Conservation (phyloP, 2,888 invertebrate genomes). For the Allolobophora icterica region DNA sequence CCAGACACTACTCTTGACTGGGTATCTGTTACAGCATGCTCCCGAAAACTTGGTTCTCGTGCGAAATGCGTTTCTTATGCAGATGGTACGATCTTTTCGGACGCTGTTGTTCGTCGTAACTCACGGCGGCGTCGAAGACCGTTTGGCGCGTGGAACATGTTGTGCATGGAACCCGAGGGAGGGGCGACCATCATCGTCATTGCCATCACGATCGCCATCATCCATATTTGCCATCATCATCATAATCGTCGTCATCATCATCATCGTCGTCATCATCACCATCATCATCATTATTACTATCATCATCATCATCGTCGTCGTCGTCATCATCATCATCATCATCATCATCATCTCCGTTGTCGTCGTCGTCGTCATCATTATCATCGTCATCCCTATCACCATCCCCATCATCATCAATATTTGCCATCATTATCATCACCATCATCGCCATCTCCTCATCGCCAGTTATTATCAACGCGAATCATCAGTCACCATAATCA, state of each 20-base stretch:
- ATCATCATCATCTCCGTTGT: conserved; percentile 24
- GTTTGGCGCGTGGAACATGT: background rate
- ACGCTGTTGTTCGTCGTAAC: background rate
- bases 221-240: no score
- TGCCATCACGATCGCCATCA: background rate
- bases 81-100: background rate
- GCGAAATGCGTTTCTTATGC: background rate
- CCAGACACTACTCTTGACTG: background rate
- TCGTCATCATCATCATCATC: background rate
- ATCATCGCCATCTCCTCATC: background rate
- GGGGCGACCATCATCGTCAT: background rate
- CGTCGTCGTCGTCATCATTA: conserved; percentile 34
- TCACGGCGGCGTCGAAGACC: background rate
- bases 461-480: no score
- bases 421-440: background rate
- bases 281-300: background rate
- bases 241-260: background rate
- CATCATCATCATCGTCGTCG: background rate
- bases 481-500: no score
- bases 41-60: background rate
- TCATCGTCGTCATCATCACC: conserved; percentile 24
- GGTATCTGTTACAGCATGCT: background rate
- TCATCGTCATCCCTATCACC: background rate
- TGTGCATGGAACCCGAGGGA: background rate
- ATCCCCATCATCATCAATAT: background rate